Conservation (phyloP, 2,113 vertebrate genomes). For the Numenius arquata region DNA sequence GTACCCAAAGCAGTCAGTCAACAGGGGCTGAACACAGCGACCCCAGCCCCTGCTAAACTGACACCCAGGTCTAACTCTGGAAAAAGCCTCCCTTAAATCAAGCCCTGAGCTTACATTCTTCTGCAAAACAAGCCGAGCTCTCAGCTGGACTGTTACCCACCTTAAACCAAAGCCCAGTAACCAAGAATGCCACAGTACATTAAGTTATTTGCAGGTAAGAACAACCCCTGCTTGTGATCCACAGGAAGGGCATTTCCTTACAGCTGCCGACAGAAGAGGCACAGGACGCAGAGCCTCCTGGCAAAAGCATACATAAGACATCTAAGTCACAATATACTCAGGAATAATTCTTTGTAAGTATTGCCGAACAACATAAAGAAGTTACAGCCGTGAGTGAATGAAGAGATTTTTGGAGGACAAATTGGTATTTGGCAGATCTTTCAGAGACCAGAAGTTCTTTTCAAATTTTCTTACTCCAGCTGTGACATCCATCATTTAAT, state of each 20-base stretch:
- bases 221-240: background rate
- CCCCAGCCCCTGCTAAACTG: background rate
- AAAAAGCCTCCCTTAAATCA: background rate
- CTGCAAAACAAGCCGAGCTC: background rate
- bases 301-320: background rate
- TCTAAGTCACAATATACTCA: background rate
- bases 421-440: background rate
- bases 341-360: background rate
- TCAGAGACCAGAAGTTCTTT: background rate
- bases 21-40: background rate
- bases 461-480: background rate
- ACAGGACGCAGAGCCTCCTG: background rate
- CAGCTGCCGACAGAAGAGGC: background rate
- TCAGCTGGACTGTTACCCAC: background rate
- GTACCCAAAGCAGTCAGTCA: background rate
- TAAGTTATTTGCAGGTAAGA: background rate
- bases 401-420: background rate
- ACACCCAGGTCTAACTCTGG: background rate
- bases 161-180: background rate
- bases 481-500: background rate
- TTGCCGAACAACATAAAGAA: background rate
- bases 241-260: background rate
- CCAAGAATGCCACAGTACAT: fast-evolving
- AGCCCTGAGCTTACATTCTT: background rate
- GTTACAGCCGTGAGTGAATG: background rate